Base-by-base conservation (phyloP, 2,113 vertebrate genomes). In the Amphiprion ocellaris region DNA sequence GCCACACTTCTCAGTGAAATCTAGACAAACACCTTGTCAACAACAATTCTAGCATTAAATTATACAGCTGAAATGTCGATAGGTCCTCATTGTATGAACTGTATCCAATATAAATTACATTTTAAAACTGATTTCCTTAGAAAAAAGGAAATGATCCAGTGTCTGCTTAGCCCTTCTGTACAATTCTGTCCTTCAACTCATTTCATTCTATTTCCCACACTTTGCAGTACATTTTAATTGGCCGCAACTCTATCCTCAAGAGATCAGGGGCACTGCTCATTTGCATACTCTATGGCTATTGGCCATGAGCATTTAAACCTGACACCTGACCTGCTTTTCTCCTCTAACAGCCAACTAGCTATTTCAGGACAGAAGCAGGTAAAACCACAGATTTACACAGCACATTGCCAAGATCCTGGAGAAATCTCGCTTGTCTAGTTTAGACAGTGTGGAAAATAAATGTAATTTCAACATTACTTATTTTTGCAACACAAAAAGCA, bases 301-400 rank as follows among this genome's bases (percentile, higher is more conserved):
- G 44, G 67, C 75, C 30, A 44, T 63, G 63, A 19, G 14, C 37
- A 44, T 63, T 84, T 67, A 70, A 80, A 80, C 44, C 78, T 61
- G 78, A 84, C 72, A 74, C 72, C 59, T 84, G 81, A 78, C 77
- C 59, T 67, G 61, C 71, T 30, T 70, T 50, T 59, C 41, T 81
- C 39, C 68, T 73, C 11, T 58, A 62, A 67, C n/a, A 47, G 23
- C 49, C 52, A 52, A 54, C 10, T 8, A 30, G 50, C 46, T 78
- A 68, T 70, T 76, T 77, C 49, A 74, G 60, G 71, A 60, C 1
- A 33, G 16, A 44, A 44, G 55, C 44, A 58, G 41, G 19, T 14
- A 66, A 64, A 70, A 21, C 41, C 23, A 58, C 28, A 68, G 6
- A 21, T 37, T 47, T 23, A 63, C 39, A n/a, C 7, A 50, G 21